Base-by-base conservation (phyloP, 2,797 vertebrate species). In the Chrosomus eos region DNA sequence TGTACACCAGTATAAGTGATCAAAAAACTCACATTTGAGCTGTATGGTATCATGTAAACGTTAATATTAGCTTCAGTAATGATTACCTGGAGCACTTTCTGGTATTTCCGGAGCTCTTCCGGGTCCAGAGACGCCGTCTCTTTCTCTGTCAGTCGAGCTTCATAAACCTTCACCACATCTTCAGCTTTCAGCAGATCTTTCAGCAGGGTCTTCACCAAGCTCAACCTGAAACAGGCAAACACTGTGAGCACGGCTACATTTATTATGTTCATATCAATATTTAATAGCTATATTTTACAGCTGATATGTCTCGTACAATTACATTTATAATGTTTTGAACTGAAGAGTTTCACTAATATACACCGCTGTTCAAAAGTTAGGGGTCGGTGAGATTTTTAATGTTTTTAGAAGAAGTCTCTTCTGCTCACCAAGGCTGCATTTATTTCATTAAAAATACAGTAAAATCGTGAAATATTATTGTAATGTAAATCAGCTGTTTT, bases 71-170 rank as follows among this genome's bases (percentile, higher is more conserved):
- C 21, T 33, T 68, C 8, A 26, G 28, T 62, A 16, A 40, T 7
- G 3, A 19, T 7, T 88, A 97, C 96, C 95, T 95, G 95, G 67
- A 97, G 93, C 58, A 91, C 90, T 31, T 85, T 90, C 58, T 96
- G 95, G 80, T 99, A 97, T 48, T 95, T 96, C 71, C 96, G 95
- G 74, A 98, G 95, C 90, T 99, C 98, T 81, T 93, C 92, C 8
- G 95, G 94, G 36, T 95, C 95, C 89, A 99, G 94, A 84, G 95
- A 97, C 36, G 97, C 95, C 0, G 98, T 99, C 89, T 99, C 98
- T 83, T 97, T 97, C 93, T 99, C 98, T 0, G 95, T 97, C 75
- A 99, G 94, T 51, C 97, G 95, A 60, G 97, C 96, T 93, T 99
- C 98, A 2, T 97, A 94, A 88, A 98, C 97, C 92, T 97, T 98